Evolutionary conservation across 2,113 vertebrate genomes (phyloP).

Genomic region (Hippocampus guttulatus): DNA sequence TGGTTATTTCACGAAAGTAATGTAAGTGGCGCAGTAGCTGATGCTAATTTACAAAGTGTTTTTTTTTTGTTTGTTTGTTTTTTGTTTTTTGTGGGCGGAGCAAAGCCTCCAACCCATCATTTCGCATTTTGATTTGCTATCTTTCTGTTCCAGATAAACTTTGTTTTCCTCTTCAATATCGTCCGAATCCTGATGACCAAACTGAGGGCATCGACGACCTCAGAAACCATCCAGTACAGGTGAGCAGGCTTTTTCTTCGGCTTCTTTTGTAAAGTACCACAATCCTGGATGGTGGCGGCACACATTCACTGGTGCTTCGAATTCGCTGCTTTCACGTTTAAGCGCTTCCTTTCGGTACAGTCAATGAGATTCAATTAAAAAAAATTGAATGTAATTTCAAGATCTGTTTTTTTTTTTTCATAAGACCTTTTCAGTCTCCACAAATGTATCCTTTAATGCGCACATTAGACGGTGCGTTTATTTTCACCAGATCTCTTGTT

Average conservation of each 20-base stretch:
- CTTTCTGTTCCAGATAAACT: slow-evolving; percentile 84
- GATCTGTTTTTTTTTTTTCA: neutral
- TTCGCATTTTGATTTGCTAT: neutral
- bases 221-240: slow-evolving; percentile 98
- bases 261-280: neutral
- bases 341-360: slow-evolving; percentile 5
- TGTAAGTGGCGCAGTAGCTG: no score
- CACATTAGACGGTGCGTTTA: neutral
- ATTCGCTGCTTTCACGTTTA: slow-evolving; percentile 5
- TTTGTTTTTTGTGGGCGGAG: no score
- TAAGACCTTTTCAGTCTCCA: neutral
- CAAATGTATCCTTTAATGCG: neutral
- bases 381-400: neutral
- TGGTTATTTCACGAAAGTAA: neutral
- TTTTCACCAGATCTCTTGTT: neutral
- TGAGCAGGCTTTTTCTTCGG: slow-evolving; percentile 42
- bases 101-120: no score
- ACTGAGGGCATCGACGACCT: slow-evolving; percentile 91
- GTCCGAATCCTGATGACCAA: slow-evolving; percentile 98
- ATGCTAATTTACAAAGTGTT: no score
- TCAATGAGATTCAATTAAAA: slow-evolving; percentile 9
- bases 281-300: no score
- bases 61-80: no score
- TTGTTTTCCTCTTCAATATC: slow-evolving; percentile 98
- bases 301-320: neutral